Percentiles rank a stretch among this genome's conserved stretches.
Conservation (phyloP, 2,888 invertebrate species). For the Sinhomidia bicolor region DNA sequence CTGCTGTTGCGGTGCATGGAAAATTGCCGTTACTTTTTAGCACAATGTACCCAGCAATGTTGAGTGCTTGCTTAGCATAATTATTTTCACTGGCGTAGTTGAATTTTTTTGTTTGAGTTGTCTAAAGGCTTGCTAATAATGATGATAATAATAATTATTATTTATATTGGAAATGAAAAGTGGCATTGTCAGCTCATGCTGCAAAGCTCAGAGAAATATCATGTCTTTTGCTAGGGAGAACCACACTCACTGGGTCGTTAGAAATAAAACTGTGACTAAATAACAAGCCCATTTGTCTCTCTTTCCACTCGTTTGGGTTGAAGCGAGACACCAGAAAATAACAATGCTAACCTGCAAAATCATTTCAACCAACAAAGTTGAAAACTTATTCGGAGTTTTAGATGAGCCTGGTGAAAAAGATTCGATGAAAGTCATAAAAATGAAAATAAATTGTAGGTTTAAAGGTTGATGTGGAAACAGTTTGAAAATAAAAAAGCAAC, state of each 20-base stretch:
- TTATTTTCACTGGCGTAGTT: neutral
- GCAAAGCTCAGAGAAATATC: constrained; percentile 98
- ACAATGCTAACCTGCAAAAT: constrained; percentile 97
- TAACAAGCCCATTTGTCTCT: constrained; percentile 77
- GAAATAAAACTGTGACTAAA: constrained; percentile 79
- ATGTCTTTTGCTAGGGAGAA: constrained; percentile 97
- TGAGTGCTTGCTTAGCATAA: neutral
- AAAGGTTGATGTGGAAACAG: too few relatives aligned
- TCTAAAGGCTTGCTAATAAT: too few relatives aligned
- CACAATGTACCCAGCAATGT: neutral
- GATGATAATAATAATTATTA: too few relatives aligned
- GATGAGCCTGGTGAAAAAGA: too few relatives aligned
- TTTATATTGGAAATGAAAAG: too few relatives aligned
- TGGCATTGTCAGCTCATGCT: too few relatives aligned
- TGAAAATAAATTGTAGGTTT: too few relatives aligned
- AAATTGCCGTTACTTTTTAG: constrained; percentile 18
- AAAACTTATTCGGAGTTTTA: too few relatives aligned
- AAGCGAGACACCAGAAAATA: constrained; percentile 94
- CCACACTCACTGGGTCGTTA: constrained; percentile 91
- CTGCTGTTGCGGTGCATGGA: constrained; percentile 17
- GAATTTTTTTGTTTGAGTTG: too few relatives aligned
- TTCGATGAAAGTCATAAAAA: too few relatives aligned
- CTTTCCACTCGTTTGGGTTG: constrained; percentile 79
- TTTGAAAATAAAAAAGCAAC: too few relatives aligned
- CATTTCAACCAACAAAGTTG: too few relatives aligned